phyloP scores from a whole-genome alignment of 2,888 invertebrate genomes.

The Chorisops tibialis region DNA sequence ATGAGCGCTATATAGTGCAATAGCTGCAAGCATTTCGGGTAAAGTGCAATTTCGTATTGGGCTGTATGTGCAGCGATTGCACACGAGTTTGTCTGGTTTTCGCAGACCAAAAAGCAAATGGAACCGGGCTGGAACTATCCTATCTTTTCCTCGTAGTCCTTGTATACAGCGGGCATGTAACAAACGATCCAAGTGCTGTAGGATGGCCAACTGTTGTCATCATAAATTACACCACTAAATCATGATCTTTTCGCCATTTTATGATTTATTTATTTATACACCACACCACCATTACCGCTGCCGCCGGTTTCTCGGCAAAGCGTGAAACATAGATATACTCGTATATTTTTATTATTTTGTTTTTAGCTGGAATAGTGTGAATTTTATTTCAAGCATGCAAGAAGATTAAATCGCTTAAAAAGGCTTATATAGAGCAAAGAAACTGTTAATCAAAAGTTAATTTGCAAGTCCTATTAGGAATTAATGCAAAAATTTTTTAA shows the following conservation, averaged over 20 bases:
- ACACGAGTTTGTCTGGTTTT: slow-evolving; percentile 19
- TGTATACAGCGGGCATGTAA: no score
- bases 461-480: no score
- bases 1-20: no score
- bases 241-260: slow-evolving; percentile 31
- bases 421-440: no score
- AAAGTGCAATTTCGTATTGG: slow-evolving; percentile 10
- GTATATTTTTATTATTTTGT: no score
- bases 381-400: no score
- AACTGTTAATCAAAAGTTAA: no score
- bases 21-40: not conserved
- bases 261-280: slow-evolving; percentile 25
- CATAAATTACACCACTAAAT: slow-evolving; percentile 30
- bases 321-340: no score
- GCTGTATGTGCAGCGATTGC: slow-evolving; percentile 10
- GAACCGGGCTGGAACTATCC: slow-evolving; percentile 1
- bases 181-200: not conserved
- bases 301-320: not conserved
- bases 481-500: no score
- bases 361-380: no score
- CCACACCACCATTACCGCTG: not conserved
- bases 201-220: slow-evolving; percentile 28
- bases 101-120: slow-evolving; percentile 17
- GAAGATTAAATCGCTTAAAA: no score
- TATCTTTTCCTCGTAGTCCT: no score